These are phyloP conservation scores for Anthophora plumipes DNA, from an alignment of 2,888 invertebrate species.

Conservation along the genomic window DNA sequence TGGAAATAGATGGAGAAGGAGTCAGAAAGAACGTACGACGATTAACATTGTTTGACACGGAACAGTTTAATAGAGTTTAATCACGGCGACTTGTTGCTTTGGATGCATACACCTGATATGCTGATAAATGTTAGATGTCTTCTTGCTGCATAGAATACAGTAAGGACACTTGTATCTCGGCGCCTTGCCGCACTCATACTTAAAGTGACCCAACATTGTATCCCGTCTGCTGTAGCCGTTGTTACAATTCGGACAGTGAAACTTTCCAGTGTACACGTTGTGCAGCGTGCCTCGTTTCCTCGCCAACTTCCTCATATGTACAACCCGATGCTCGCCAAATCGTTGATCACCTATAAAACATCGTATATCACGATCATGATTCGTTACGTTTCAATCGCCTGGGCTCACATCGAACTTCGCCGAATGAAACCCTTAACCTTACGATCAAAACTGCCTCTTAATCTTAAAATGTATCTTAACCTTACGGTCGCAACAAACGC, in stretches of 20 bases:
- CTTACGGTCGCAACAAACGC: constrained; percentile 16
- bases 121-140: constrained; percentile 81
- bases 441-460: too few species aligned
- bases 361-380: constrained; percentile 64
- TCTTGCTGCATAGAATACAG: constrained; percentile 80
- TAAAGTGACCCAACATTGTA: constrained; percentile 83
- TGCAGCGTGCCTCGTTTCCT: constrained; percentile 72
- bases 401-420: background rate
- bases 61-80: constrained; percentile 78
- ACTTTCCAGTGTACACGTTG: constrained; percentile 79
- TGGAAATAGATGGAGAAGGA: too few species aligned
- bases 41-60: background rate
- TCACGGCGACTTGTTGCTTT: constrained; percentile 75
- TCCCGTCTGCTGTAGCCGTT: constrained; percentile 82
- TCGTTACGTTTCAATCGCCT: background rate
- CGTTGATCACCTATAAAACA: constrained; percentile 79
- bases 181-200: constrained; percentile 83
- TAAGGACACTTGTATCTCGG: constrained; percentile 83
- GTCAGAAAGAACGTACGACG: background rate
- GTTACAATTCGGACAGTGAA: constrained; percentile 83
- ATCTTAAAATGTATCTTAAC: too few species aligned
- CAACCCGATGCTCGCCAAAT: constrained; percentile 45
- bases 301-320: constrained; percentile 68
- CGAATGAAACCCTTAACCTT: constrained; percentile 32
- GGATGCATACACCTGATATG: constrained; percentile 81